These are phyloP conservation scores for Drosophila merina DNA, from an alignment of 2,888 invertebrate genomes.

Conservation along the genomic window DNA sequence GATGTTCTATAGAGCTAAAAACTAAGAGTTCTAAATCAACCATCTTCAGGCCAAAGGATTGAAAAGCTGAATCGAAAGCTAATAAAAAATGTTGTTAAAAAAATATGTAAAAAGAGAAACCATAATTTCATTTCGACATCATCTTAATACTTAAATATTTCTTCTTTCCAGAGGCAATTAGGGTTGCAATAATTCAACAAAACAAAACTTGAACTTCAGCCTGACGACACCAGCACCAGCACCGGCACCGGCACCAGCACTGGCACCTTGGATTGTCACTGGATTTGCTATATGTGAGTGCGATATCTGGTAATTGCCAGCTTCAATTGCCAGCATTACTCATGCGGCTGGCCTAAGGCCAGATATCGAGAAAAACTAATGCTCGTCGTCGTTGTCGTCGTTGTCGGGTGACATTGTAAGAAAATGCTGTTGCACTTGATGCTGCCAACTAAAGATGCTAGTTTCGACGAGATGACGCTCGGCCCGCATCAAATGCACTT, in stretches of 20 bases:
- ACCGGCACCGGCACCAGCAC: no score
- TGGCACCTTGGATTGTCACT: slow-evolving; percentile 20
- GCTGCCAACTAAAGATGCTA: slow-evolving; percentile 76
- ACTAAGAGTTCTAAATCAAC: no score
- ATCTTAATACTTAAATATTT: slow-evolving; percentile 27
- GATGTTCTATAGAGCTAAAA: no score
- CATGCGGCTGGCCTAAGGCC: slow-evolving; percentile 71
- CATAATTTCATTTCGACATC: slow-evolving; percentile 37
- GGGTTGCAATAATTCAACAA: slow-evolving; percentile 56
- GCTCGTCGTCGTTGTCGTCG: slow-evolving; percentile 14
- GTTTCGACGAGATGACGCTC: slow-evolving; percentile 31
- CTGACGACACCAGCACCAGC: slow-evolving; percentile 70
- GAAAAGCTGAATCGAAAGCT: no score
- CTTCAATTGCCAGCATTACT: slow-evolving; percentile 70
- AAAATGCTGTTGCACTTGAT: slow-evolving; percentile 83
- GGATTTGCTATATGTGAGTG: neutral
- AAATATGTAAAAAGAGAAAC: neutral
- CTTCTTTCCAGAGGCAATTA: slow-evolving; percentile 41
- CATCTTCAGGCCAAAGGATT: no score
- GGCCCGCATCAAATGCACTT: slow-evolving; percentile 21
- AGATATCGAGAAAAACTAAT: slow-evolving; percentile 64
- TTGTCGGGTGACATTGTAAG: slow-evolving; percentile 73
- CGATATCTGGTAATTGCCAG: slow-evolving; percentile 60
- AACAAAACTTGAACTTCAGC: slow-evolving; percentile 59
- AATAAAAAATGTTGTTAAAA: neutral